A percentile compares a stretch with the other conserved stretches of the same genome.
Conservation (phyloP, 2,888 invertebrate species). For the Desoria tigrina region DNA sequence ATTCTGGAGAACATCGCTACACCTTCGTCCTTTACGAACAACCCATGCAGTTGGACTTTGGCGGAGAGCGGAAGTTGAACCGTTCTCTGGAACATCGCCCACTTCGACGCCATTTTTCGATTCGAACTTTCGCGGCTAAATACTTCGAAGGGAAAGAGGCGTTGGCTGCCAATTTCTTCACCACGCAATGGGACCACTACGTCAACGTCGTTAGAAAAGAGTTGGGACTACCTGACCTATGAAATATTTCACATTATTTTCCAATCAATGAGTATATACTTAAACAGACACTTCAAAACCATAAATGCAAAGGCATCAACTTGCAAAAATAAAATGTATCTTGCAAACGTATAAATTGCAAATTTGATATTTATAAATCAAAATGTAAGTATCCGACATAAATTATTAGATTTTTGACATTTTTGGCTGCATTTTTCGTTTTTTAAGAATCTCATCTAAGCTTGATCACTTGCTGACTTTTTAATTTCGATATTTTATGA, state of each 20-base stretch:
- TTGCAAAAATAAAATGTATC: no score
- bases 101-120: constrained; percentile 36
- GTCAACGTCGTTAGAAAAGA: constrained; percentile 3
- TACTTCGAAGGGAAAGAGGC: constrained; percentile 55
- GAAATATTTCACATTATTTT: not conserved
- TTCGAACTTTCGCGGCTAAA: constrained; percentile 56
- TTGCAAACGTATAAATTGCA: no score
- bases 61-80: constrained; percentile 21
- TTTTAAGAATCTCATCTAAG: no score
- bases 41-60: constrained; percentile 22
- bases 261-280: no score
- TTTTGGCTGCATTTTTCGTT: no score
- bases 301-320: no score
- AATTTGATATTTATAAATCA: no score
- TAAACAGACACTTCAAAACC: no score
- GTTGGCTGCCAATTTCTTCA: constrained; percentile 57
- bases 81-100: constrained; percentile 27
- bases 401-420: no score
- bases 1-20: constrained; percentile 36
- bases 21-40: constrained; percentile 41
- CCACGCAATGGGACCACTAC: constrained; percentile 56
- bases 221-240: not conserved
- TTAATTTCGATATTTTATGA: no score
- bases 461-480: no score
- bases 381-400: no score